These are phyloP conservation scores for Catocala fraxini DNA, from an alignment of 2,888 invertebrate genomes.

Conservation along the genomic window DNA sequence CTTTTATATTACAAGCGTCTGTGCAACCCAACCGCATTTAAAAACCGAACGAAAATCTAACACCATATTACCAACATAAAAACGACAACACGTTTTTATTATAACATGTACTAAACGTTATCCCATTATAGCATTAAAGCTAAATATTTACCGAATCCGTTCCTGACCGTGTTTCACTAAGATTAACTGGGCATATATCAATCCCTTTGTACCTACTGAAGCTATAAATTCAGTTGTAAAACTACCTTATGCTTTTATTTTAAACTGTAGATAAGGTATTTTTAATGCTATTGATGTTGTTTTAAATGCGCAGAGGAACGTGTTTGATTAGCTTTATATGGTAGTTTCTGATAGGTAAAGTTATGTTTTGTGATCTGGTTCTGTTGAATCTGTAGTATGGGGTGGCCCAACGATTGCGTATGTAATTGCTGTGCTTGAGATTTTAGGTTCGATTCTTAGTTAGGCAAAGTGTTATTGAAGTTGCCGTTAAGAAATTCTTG, in stretches of 20 bases:
- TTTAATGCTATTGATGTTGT: slow-evolving; percentile 44
- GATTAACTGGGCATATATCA: slow-evolving; percentile 49
- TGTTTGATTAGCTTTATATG: background rate
- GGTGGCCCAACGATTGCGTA: no score
- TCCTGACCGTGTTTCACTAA: slow-evolving; percentile 24
- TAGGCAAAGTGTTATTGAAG: no score
- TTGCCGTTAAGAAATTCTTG: no score
- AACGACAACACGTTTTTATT: slow-evolving; percentile 2
- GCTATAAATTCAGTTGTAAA: slow-evolving; percentile 48
- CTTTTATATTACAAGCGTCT: no score
- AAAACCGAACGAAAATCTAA: no score
- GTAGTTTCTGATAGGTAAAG: no score
- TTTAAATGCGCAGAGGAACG: background rate
- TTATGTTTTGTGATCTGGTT: no score
- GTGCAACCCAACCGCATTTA: no score
- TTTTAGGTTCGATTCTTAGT: no score
- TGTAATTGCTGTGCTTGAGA: no score
- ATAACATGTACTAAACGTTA: background rate
- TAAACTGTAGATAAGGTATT: slow-evolving; percentile 44
- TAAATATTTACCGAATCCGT: slow-evolving; percentile 20
- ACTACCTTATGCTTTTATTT: slow-evolving; percentile 42
- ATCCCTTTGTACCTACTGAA: slow-evolving; percentile 47
- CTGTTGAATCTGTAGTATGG: no score
- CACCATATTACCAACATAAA: no score
- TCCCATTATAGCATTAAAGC: slow-evolving; percentile 12